Evolutionary conservation across 2,113 vertebrate genomes (phyloP).

Genomic region (Syrmaticus mikado): DNA sequence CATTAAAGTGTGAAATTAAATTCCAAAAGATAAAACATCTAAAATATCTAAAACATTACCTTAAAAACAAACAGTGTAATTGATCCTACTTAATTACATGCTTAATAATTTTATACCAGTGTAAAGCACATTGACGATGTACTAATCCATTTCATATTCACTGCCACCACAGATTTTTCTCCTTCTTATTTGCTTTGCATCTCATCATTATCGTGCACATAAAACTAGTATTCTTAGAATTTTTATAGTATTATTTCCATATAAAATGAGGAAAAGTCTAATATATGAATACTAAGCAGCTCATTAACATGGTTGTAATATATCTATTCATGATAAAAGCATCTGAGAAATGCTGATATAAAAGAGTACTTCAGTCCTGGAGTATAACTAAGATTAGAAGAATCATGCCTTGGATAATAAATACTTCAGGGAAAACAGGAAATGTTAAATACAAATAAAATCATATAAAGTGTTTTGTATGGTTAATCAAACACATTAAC

Average conservation of each 20-base stretch:
- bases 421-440: slow-evolving; percentile 69
- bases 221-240: slow-evolving; percentile 75
- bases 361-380: slow-evolving; percentile 31
- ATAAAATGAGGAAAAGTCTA: slow-evolving; percentile 76
- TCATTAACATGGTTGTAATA: slow-evolving; percentile 53
- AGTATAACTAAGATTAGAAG: slow-evolving; percentile 66
- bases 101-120: slow-evolving; percentile 65
- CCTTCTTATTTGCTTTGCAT: slow-evolving; percentile 75
- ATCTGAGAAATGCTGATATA: slow-evolving; percentile 51
- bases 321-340: slow-evolving; percentile 14
- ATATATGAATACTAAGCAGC: slow-evolving; percentile 70
- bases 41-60: slow-evolving; percentile 63
- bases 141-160: slow-evolving; percentile 71
- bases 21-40: slow-evolving; percentile 57
- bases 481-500: slow-evolving; percentile 70
- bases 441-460: slow-evolving; percentile 73
- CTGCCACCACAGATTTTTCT: slow-evolving; percentile 59
- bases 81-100: slow-evolving; percentile 70
- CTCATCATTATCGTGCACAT: slow-evolving; percentile 79
- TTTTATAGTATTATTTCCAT: slow-evolving; percentile 81
- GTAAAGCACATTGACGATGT: slow-evolving; percentile 46
- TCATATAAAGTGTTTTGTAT: slow-evolving; percentile 62
- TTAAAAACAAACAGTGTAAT: slow-evolving; percentile 58
- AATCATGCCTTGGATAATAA: slow-evolving; percentile 64
- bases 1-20: slow-evolving; percentile 69